Base-by-base conservation (phyloP, 2,797 vertebrate species). In the Pelodytes ibericus region DNA sequence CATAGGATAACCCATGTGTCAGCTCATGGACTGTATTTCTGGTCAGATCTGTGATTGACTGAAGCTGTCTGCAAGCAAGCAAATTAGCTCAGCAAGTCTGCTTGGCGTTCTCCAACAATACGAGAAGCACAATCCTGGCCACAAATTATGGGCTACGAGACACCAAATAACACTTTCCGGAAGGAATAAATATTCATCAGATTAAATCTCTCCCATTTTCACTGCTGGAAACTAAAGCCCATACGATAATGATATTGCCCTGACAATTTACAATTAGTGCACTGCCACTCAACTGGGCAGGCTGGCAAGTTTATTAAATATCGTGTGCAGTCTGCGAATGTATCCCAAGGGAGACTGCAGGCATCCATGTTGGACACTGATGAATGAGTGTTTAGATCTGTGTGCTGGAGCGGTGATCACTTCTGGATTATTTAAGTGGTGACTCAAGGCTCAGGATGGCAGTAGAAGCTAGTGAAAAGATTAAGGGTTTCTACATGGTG, bases 401-500 rank as follows among this genome's bases (percentile, higher is more conserved):
- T 30, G n/a, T 58, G 62, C 33, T n/a, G 47, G n/a, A 66, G 39
- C 2, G 27, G 22, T 31, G 10, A 59, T 30, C 63, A 26, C 26
- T 1, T n/a, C 29, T 57, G 27, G 20, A 27, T 26, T 59, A 30
- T 44, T 64, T 68, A 11, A 22, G 20, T 61, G 25, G 64, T 47
- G 61, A 49, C 24, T 49, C 39, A 53, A 27, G 56, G 64, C 73
- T 68, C 64, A 68, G 63, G 72, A 75, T 75, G 72, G 73, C 73
- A 68, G 64, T 39, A 60, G 33, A 74, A 74, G 72, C 63, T 60
- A 31, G 41, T 29, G 29, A 33, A 58, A 74, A 57, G 49, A 65
- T 51, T 51, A 53, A 27, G 22, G n/a, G 13, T 47, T 66, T 66
- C 18, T 13, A 44, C 41, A 53, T 16, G 0, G 13, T 53, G 49